A percentile compares a stretch with the other conserved stretches of the same genome.
phyloP scores from a whole-genome alignment of 92 coral and sea anemone species.

The Parazoanthus atlanticus region DNA sequence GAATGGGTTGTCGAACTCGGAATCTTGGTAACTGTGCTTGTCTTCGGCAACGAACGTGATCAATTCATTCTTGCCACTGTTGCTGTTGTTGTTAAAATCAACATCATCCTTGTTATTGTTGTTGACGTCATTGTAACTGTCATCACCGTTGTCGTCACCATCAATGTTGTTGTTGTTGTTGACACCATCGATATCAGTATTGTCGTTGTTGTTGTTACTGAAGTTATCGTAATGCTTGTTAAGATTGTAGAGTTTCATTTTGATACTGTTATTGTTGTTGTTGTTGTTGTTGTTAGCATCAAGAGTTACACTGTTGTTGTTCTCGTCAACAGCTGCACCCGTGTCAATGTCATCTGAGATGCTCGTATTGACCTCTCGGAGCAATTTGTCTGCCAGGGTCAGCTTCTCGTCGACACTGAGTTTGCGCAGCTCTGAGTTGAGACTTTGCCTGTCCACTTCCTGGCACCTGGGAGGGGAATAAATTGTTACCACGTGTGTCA shows the following conservation, averaged over 20 bases:
- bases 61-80: neutral
- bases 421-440: conserved; percentile 37
- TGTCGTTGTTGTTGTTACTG: too few relatives aligned
- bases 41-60: neutral
- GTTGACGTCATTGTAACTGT: neutral
- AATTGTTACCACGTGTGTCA: neutral
- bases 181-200: too few relatives aligned
- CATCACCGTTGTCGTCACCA: neutral
- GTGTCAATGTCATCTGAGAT: neutral
- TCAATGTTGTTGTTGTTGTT: too few relatives aligned
- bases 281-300: neutral
- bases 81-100: neutral
- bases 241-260: neutral
- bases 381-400: conserved; percentile 49
- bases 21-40: conserved; percentile 1
- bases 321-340: too few relatives aligned
- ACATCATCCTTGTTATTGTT: conserved; percentile 27
- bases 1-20: conserved; percentile 72
- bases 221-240: neutral
- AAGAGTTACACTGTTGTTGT: conserved; percentile 7
- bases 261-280: neutral
- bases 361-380: conserved; percentile 49
- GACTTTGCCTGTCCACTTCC: neutral
- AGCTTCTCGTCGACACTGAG: conserved; percentile 55
- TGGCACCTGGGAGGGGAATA: neutral